These are phyloP conservation scores for Tachina lurida DNA, from an alignment of 2,888 invertebrate genomes.

Conservation along the genomic window DNA sequence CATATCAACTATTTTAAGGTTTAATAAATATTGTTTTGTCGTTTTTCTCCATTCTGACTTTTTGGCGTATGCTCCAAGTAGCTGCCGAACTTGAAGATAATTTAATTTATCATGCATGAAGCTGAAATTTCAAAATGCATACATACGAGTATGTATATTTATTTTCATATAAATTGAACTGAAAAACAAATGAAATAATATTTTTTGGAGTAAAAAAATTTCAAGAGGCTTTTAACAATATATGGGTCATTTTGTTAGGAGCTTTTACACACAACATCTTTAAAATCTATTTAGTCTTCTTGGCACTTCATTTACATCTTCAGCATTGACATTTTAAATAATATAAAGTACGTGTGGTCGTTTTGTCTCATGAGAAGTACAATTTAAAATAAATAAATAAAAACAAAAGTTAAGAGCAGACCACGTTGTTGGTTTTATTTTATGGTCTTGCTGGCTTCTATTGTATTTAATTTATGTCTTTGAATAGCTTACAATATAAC, in stretches of 20 bases:
- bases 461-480: conserved; percentile 5
- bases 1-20: too few relatives aligned
- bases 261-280: conserved; percentile 52
- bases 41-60: too few relatives aligned
- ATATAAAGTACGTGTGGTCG: conserved; percentile 63
- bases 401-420: conserved; percentile 9
- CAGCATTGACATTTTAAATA: background rate
- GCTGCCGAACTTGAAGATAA: background rate
- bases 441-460: background rate
- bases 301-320: conserved; percentile 47
- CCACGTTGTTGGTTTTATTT: conserved; percentile 20
- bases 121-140: background rate
- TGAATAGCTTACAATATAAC: conserved; percentile 57
- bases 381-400: conserved; percentile 12
- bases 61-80: too few relatives aligned
- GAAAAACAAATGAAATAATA: background rate
- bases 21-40: too few relatives aligned
- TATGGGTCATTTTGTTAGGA: conserved; percentile 66
- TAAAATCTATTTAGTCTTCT: conserved; percentile 40
- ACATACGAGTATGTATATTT: too few relatives aligned
- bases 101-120: background rate
- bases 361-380: conserved; percentile 35
- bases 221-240: conserved; percentile 57
- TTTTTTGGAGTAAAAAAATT: background rate
- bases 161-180: background rate